Evolutionary conservation across 2,113 vertebrate genomes (phyloP), one percentile per base, ranked within the genome.

Genomic region (Mirounga angustirostris): DNA sequence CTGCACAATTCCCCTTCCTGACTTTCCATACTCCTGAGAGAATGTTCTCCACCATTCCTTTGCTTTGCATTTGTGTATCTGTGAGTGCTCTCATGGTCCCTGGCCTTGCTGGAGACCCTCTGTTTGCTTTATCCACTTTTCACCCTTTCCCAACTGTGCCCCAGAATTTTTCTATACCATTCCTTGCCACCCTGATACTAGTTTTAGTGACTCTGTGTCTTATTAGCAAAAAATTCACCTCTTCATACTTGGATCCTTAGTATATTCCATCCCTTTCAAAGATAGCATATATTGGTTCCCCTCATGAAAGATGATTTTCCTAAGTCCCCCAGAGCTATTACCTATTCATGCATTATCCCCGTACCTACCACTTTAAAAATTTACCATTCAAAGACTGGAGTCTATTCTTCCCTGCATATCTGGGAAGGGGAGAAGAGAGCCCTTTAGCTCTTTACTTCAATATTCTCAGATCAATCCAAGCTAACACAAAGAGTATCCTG

Each of bases 401-500:
- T 89, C 78, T 93, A 22, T 50, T 93, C 78, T 91, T 86, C 30
- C 59, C 24, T 28, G 54, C 26, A 7, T 43, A 54, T 58, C 92
- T 81, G 86, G 33, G 61, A 94, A 94, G 26, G 28, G 69, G 24
- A 82, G 43, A 74, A 88, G 1, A 67, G 22, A 95, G 33, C 22
- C 46, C 58, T 74, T 56, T 94, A n/a, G 22, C 33, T 61, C 81
- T 94, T 74, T 16, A 30, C 56, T 89, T 95, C 46, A 93, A 63
- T 79, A 83, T 79, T 87, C 93, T 73, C n/a, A 28, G 78, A 95
- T 50, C 93, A 63, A 74, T 69, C 89, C 94, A 91, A 74, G 52
- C 15, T 43, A 52, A 63, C 79, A 80, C 92, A 87, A 90, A 97
- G 84, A 88, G 33, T 30, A 36, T 71, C 73, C 80, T 61, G 26